Base-by-base conservation (phyloP, 2,888 invertebrate species). In the Caenorhabditis afra region DNA sequence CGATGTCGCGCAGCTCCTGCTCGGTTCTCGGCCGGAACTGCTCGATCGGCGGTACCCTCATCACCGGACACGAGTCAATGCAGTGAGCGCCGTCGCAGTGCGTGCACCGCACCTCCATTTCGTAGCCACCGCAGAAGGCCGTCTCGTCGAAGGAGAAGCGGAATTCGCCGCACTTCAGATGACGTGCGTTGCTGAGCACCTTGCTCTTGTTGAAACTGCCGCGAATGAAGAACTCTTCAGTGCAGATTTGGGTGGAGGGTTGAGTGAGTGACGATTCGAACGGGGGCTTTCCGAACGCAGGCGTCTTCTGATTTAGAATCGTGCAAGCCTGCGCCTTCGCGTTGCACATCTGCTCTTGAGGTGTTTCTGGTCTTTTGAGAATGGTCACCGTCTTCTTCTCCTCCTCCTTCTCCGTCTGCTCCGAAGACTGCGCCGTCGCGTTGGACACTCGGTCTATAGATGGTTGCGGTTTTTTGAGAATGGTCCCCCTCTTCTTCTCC, bases 1-100 rank as follows among this genome's bases (percentile, higher is more conserved):
- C 79, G 10, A 82, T 52, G 11, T 77, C 73, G 8, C 37, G 20
- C 11, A 74, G 39, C 20, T 77, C 79, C 16, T 73, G 53, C 12
- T 29, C 10, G 11, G 55, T 59, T 23, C 79, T 39, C 20, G 68
- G 49, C 14, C 44, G 41, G 18, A 39, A 79, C 49, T 57, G 58
- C 23, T 55, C 66, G 37, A 79, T 57, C 10, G 67, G 61, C 12
- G 75, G 70, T 18, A 75, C 66, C 47, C 75, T 41, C 78, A 82
- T 78, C 68, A 75, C 62, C 4, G 83, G 82, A 35, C 85, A 85
- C 1, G 57, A 44, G n/a, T 78, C 79, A 14, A 74, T 53, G 23
- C 50, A 53, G 58, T 85, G 85, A 53, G 65, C 53, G 5, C 76
- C 80, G 35, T 85, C 83, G 49, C 85, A 85, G 55, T 65, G 59